A percentile compares a stretch with the other conserved stretches of the same genome.
phyloP scores from a whole-genome alignment of 2,888 invertebrate species.

The Cremastobaeus sp. region DNA sequence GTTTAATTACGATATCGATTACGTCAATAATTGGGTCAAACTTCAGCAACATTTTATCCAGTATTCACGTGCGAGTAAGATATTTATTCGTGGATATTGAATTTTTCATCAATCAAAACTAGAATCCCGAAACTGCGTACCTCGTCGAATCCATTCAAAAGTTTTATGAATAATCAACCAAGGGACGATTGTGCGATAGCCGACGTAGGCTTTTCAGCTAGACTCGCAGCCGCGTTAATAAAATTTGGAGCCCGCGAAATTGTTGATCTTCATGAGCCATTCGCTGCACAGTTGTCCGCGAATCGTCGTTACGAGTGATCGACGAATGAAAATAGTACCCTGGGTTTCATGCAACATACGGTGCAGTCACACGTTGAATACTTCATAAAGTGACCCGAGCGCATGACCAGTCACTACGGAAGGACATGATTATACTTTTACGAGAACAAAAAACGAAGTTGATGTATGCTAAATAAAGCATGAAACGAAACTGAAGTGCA shows the following conservation, averaged over 20 bases:
- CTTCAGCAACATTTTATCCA: conserved; percentile 27
- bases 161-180: conserved; percentile 50
- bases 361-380: conserved; percentile 67
- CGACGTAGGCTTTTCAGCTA: conserved; percentile 17
- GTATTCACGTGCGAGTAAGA: conserved; percentile 29
- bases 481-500: conserved; percentile 65
- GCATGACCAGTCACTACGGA: conserved; percentile 56
- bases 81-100: conserved; percentile 33
- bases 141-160: conserved; percentile 27
- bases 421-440: conserved; percentile 73
- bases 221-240: conserved; percentile 18
- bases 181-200: conserved; percentile 6
- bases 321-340: conserved; percentile 43
- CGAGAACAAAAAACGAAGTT: conserved; percentile 66
- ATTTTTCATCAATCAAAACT: conserved; percentile 41
- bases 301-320: conserved; percentile 56
- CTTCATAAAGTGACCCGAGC: conserved; percentile 64
- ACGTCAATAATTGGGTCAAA: conserved; percentile 40
- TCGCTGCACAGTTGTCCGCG: conserved; percentile 57
- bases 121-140: conserved; percentile 21
- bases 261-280: conserved; percentile 59
- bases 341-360: conserved; percentile 61
- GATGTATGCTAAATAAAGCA: conserved; percentile 71
- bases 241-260: conserved; percentile 29
- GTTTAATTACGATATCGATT: conserved; percentile 43